Base-by-base conservation (phyloP, 92 coral and sea anemone species). In the Phenganax subtilis region DNA sequence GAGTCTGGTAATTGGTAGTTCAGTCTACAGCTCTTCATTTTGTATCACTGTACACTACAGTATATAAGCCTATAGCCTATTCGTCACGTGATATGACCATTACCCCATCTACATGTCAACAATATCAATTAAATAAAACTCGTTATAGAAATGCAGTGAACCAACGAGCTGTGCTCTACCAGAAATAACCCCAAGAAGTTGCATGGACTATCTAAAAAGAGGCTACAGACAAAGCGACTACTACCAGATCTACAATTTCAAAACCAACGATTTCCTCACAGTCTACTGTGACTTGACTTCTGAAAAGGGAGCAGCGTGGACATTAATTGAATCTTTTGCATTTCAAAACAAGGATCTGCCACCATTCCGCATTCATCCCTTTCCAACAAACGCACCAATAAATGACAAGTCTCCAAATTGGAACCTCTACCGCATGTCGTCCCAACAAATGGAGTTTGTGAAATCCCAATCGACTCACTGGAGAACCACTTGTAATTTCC, bases 261-360 rank as follows among this genome's bases (percentile, higher is more conserved):
- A 60, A 10, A 60, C 66, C 66, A 60, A 60, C 14, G 17, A 16
- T 60, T 60, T 60, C 66, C 17, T 60, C 12, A 73, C 78, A 52
- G 31, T 73, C 20, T 73, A 52, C 62, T 47, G 78, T 54, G 78
- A 73, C 47, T 29, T 73, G 61, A 52, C 60, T 12, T 73, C 78
- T 15, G 78, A 73, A 57, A 29, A 12, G 9, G 78, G 78, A n/a
- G 56, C 78, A 52, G 78, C 78, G 10, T 73, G 78, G 78, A 73
- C 78, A 17, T 20, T 73, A 37, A 37, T 54, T 27, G 58, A 52
- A 57, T 73, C 78, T 52, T 51, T 52, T 29, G 17, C 78, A 1
- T 52, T 16, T 8, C 52, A 73, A 17, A 73, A 73, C 62, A 11
- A 25, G 6, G 55, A 20, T 16, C 20, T 73, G 62, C 29, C 52